Evolutionary conservation across 1,140 invertebrate species (phyloP).

Genomic region (Drosophila azteca): DNA sequence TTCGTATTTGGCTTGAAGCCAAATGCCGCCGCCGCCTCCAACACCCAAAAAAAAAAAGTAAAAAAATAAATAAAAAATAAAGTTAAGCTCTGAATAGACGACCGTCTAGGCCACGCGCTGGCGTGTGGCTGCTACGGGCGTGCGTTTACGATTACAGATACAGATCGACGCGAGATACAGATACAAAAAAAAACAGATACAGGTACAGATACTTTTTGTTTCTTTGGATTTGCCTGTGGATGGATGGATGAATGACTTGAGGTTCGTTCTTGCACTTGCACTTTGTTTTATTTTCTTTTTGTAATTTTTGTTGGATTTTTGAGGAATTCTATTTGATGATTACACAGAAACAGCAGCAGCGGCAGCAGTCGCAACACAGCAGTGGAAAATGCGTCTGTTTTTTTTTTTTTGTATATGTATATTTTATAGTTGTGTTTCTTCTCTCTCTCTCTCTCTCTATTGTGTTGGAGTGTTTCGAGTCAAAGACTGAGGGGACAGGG

Average conservation of each 20-base stretch:
- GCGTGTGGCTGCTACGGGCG: slow-evolving; percentile 31
- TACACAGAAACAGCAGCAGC: slow-evolving; percentile 47
- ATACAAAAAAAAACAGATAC: slow-evolving; percentile 34
- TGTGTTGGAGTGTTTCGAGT: slow-evolving; percentile 14
- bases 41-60: slow-evolving; percentile 25
- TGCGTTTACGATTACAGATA: slow-evolving; percentile 47
- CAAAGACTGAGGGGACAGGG: neutral
- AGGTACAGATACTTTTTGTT: slow-evolving; percentile 10
- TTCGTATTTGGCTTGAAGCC: slow-evolving; percentile 51
- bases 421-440: slow-evolving; percentile 5
- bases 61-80: slow-evolving; percentile 42
- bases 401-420: slow-evolving; percentile 42
- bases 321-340: slow-evolving; percentile 44
- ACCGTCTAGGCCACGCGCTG: slow-evolving; percentile 52
- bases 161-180: slow-evolving; percentile 53
- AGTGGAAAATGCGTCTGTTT: slow-evolving; percentile 31
- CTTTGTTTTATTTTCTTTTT: neutral
- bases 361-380: slow-evolving; percentile 1
- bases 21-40: slow-evolving; percentile 18
- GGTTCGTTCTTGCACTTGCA: slow-evolving; percentile 4
- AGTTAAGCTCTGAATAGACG: slow-evolving; percentile 45
- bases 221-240: too few relatives aligned
- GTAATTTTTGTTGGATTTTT: slow-evolving; percentile 15
- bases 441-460: slow-evolving; percentile 6
- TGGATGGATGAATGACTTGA: too few relatives aligned